Base-by-base conservation (phyloP, 2,888 invertebrate species). In the Lepidocyrtoides sp. region DNA sequence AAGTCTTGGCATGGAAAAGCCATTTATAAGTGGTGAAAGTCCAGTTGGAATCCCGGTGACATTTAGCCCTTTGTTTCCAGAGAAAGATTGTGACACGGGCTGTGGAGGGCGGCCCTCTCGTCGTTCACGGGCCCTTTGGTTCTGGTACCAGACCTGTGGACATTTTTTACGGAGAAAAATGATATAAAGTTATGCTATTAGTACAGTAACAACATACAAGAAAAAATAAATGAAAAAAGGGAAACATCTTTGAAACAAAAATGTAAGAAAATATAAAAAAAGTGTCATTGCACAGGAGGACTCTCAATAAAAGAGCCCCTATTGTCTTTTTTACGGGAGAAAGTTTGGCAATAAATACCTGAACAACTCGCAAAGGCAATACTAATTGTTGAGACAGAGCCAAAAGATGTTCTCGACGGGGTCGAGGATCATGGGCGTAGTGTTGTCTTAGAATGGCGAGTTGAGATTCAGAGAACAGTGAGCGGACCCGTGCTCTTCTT, bases 401-500 rank as follows among this genome's bases (percentile, higher is more conserved):
- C 82, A 97, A 97, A 94, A 99, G 97, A 95, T 99, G 99, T 94
- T 98, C 98, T 77, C 99, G 97, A 95, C 98, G 98, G 0, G 99
- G 99, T 91, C 99, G 96, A 8, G 99, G 97, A 95, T 99, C 99
- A 23, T 97, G 95, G 79, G 97, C 96, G 95, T 99, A 99, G 95
- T 98, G 98, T 92, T 98, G 97, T 95, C 98, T 98, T 83, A 99
- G 96, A 86, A 98, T 96, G 63, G 97, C 96, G 94, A 99, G 97
- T 95, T 99, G 99, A 95, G 98, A 98, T 94, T 99, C 99, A 63
- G 98, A 98, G 92, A 99, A 97, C 93, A 99, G 97, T 7, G 99
- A 99, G 90, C 99, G 96, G 0, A 99, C 98, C 94, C 99, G 86
- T 54, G 93, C 94, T 92, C 94, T 92, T 26, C 94, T 85, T 29